Evolutionary conservation across 1,140 invertebrate species (phyloP), one percentile per base, ranked within the genome.

Genomic region (Drosophila obscura): DNA sequence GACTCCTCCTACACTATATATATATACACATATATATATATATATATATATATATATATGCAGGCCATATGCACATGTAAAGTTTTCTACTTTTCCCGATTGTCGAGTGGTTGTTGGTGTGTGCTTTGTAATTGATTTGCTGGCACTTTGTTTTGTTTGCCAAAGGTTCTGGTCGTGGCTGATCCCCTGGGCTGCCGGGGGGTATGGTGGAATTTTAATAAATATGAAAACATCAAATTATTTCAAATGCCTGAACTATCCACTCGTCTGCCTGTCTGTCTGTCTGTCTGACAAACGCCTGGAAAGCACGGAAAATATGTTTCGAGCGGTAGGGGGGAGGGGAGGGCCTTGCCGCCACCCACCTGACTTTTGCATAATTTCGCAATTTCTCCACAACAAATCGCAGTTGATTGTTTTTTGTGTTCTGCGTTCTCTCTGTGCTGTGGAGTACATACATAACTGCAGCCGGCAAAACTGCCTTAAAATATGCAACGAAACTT

Each of bases 181-280:
- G 19, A 19, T 19, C 19, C 9, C 19, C 31, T 6, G 8, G 8
- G 57, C 44, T 50, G 45, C 53, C 53, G 16, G 11, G 39, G 13
- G 26, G n/a, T 2, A 58, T 19, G 49, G 48, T 46, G 65, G 75
- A 87, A 87, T 87, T 87, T 39, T 88, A 88, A 87, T 87, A 87
- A 87, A 87, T 87, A 87, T 87, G 84, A 87, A 87, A 87, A 88
- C 82, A 87, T 87, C 82, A 87, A 87, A 87, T 87, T 87, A 87
- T 87, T 87, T 87, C 82, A 88, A 87, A 87, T 87, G 83, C 65
- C 66, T 87, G 77, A 74, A 64, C 82, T 65, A 77, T 87, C 77
- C 58, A 62, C 61, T 44, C 46, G 44, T 51, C 60, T 26, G 39
- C 46, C 53, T 48, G 51, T 35, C 46, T 41, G 19, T 58, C 60